Percentiles rank a stretch among this genome's conserved stretches.
Evolutionary conservation across 2,113 vertebrate genomes (phyloP).

Genomic region (Probosciger aterrimus): DNA sequence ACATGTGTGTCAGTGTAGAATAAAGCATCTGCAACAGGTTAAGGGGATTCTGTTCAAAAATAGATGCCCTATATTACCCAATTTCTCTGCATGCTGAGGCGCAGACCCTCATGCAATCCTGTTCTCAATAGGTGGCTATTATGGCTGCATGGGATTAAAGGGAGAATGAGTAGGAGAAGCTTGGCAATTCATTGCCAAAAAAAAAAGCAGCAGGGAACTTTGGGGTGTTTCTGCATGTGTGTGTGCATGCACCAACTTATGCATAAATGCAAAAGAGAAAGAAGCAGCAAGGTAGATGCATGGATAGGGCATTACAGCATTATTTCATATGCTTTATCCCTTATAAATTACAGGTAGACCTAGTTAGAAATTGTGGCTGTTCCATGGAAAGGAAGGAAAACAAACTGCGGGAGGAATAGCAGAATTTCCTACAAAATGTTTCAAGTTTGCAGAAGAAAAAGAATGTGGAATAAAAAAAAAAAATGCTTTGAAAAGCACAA

Average conservation of each 20-base stretch:
- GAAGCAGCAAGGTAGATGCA: neutral
- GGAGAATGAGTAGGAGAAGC: neutral
- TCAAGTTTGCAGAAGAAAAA: neutral
- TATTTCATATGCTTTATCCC: neutral
- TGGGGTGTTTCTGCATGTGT: neutral
- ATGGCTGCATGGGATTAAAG: neutral
- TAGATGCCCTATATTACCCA: neutral
- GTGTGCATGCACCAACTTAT: neutral
- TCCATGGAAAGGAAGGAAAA: neutral
- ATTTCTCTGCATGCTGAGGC: neutral
- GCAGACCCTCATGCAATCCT: neutral
- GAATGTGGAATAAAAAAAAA: neutral
- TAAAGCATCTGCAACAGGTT: neutral
- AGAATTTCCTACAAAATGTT: neutral
- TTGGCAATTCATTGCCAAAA: neutral
- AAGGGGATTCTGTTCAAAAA: neutral
- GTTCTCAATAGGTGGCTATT: neutral
- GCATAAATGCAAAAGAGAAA: neutral
- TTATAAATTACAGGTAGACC: neutral
- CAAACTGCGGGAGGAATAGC: neutral
- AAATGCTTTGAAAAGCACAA: neutral
- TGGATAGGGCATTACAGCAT: neutral
- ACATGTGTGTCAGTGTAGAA: neutral
- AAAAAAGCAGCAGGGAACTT: neutral
- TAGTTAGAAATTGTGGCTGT: neutral